phyloP scores from a whole-genome alignment of 2,797 vertebrate genomes.

The Clamator glandarius region DNA sequence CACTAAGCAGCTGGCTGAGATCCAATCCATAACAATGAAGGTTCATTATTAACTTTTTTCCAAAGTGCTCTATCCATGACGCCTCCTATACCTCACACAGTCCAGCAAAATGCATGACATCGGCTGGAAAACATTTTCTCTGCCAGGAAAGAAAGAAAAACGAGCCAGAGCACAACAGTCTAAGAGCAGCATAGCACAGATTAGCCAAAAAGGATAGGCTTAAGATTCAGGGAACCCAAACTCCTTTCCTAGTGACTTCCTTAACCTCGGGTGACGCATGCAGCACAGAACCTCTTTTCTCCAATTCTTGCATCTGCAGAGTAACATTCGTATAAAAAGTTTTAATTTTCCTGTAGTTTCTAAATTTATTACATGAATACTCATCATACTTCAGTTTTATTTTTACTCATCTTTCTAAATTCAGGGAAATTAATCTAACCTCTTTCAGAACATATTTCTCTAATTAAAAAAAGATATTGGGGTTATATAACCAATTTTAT shows the following conservation, averaged over 20 bases:
- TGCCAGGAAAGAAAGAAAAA: neutral
- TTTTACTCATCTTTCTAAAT: constrained; percentile 50
- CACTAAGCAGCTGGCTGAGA: constrained; percentile 57
- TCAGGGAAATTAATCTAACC: constrained; percentile 35
- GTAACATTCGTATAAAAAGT: neutral
- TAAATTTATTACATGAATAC: constrained; percentile 40
- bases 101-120: neutral
- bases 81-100: neutral
- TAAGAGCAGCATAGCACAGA: neutral
- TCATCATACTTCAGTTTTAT: constrained; percentile 36
- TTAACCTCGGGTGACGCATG: neutral
- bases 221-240: neutral
- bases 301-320: neutral
- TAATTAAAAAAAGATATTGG: constrained; percentile 23
- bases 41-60: constrained; percentile 58
- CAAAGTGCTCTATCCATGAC: neutral
- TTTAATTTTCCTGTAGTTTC: constrained; percentile 32
- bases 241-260: neutral
- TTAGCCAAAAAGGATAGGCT: neutral
- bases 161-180: neutral
- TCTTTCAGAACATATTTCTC: constrained; percentile 31
- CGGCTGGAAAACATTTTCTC: neutral
- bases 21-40: constrained; percentile 52
- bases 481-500: constrained; percentile 18
- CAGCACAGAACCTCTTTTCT: neutral